Conservation (phyloP, 1,140 invertebrate species). For the Heliconius himera region DNA sequence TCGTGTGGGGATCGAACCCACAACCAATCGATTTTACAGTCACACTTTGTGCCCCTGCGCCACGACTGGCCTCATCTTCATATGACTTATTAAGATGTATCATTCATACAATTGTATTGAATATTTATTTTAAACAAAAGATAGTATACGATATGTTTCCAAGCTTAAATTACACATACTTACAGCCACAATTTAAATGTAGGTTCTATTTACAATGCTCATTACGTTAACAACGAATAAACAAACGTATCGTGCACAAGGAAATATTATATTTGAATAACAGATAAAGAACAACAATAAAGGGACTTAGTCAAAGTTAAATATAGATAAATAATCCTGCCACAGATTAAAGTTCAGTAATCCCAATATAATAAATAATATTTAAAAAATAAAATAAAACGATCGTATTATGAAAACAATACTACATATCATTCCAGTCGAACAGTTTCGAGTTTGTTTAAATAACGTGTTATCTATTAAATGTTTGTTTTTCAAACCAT, state of each 20-base stretch:
- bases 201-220: too few relatives aligned
- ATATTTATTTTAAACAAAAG: too few relatives aligned
- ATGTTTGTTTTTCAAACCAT: conserved; percentile 34
- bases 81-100: too few relatives aligned
- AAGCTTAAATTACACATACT: too few relatives aligned
- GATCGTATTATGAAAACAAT: background rate
- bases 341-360: conserved; percentile 22
- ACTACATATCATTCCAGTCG: background rate
- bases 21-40: too few relatives aligned
- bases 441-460: background rate
- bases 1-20: too few relatives aligned
- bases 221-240: background rate
- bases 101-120: too few relatives aligned
- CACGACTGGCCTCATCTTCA: too few relatives aligned
- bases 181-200: too few relatives aligned
- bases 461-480: conserved; percentile 4
- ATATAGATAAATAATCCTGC: background rate
- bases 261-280: conserved; percentile 3
- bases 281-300: conserved; percentile 6
- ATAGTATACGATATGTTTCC: too few relatives aligned
- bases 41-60: too few relatives aligned
- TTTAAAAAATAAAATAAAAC: background rate
- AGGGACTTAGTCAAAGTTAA: background rate
- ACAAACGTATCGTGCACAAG: background rate
- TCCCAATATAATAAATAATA: conserved; percentile 1